These are phyloP conservation scores for Plestiodon gilberti DNA, from an alignment of 2,113 vertebrate species.

Conservation along the genomic window DNA sequence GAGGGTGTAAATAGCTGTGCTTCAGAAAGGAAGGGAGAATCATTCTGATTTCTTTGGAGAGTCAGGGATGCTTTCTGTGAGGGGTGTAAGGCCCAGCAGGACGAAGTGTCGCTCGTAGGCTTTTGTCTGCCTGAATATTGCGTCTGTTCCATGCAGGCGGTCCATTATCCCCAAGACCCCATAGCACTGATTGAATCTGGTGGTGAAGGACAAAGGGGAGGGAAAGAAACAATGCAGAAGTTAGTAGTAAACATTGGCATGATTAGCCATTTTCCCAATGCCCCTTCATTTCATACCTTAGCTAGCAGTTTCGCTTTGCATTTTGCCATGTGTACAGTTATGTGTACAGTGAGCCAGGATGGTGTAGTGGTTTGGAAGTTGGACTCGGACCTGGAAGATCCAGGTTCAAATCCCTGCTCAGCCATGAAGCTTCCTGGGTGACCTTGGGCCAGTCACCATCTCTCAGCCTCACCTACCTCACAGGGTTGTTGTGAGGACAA, in stretches of 20 bases:
- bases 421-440: too few relatives aligned
- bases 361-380: too few relatives aligned
- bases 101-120: constrained; percentile 85
- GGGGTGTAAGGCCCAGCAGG: constrained; percentile 84
- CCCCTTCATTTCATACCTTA: too few relatives aligned
- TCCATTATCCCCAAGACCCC: constrained; percentile 92
- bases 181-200: constrained; percentile 93
- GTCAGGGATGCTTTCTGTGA: constrained; percentile 87
- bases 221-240: background rate
- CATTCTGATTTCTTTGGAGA: constrained; percentile 69
- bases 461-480: too few relatives aligned
- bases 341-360: too few relatives aligned
- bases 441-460: too few relatives aligned
- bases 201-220: constrained; percentile 12
- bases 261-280: background rate
- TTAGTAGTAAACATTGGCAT: background rate
- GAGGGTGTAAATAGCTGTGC: too few relatives aligned
- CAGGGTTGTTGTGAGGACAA: too few relatives aligned
- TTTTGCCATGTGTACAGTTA: too few relatives aligned
- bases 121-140: constrained; percentile 82
- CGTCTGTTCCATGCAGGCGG: constrained; percentile 88
- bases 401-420: too few relatives aligned
- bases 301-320: too few relatives aligned
- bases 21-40: constrained; percentile 4
- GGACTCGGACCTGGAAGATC: too few relatives aligned